Conservation (phyloP, 2,113 vertebrate species). For the Aldabrachelys gigantea region DNA sequence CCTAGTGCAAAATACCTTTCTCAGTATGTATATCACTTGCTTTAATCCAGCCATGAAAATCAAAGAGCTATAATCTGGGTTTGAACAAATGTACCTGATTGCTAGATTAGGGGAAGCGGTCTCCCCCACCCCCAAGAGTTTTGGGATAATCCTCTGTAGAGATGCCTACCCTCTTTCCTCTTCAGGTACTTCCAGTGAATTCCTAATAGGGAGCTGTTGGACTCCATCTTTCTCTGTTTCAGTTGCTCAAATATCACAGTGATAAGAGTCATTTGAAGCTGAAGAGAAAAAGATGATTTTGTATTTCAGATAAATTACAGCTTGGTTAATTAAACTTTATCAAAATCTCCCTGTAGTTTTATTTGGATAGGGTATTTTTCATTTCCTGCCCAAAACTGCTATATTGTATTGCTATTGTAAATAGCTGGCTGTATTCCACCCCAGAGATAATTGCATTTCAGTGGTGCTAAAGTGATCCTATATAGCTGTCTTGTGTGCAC, state of each 20-base stretch:
- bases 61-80: neutral
- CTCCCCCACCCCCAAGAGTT: neutral
- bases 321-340: neutral
- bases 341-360: neutral
- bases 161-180: neutral
- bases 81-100: neutral
- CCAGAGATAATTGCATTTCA: neutral
- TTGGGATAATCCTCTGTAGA: neutral
- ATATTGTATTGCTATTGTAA: neutral
- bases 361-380: neutral
- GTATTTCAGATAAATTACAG: neutral
- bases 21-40: neutral
- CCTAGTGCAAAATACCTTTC: neutral
- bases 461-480: neutral
- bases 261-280: neutral
- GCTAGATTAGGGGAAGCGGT: neutral
- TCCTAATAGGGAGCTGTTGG: neutral
- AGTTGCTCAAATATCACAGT: neutral
- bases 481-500: neutral
- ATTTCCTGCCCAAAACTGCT: neutral
- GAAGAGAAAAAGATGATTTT: neutral
- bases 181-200: neutral
- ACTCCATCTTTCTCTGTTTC: neutral
- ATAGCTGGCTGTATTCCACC: neutral
- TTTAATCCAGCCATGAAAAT: neutral